phyloP scores from a whole-genome alignment of 2,888 invertebrate species.

The Myopa tessellatipennis region DNA sequence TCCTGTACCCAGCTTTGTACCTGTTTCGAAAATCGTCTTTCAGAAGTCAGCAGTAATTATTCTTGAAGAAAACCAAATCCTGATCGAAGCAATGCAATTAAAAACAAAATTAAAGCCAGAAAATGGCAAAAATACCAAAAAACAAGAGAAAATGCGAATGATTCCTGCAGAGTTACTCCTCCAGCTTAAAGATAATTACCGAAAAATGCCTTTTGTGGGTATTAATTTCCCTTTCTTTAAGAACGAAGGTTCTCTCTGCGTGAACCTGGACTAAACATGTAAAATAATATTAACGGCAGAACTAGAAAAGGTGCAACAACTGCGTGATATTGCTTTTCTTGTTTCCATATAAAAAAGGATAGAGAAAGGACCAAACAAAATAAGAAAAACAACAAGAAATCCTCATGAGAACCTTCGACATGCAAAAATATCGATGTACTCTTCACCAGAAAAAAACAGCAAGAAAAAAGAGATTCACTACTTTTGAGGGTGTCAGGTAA shows the following conservation, averaged over 20 bases:
- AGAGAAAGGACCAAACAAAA: neutral
- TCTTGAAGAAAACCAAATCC: neutral
- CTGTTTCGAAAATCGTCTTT: neutral
- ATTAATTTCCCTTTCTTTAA: neutral
- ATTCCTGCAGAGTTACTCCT: conserved; percentile 31
- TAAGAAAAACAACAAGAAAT: neutral
- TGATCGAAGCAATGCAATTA: conserved; percentile 10
- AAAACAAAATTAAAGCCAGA: neutral
- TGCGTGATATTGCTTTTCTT: neutral
- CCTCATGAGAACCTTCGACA: neutral
- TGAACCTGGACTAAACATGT: neutral
- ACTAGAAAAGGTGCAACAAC: neutral
- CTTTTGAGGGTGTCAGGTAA: neutral
- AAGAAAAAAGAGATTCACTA: neutral
- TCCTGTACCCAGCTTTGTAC: too few species aligned
- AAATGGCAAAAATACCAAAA: neutral
- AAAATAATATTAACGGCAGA: neutral
- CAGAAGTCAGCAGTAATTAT: conserved; percentile 23
- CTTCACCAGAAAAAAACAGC: neutral
- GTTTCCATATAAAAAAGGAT: neutral
- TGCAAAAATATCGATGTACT: neutral
- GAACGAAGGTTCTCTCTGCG: neutral
- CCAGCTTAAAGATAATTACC: conserved; percentile 31
- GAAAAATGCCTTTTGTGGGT: conserved; percentile 34
- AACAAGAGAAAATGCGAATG: conserved; percentile 11